Percentiles rank a stretch among this genome's conserved stretches.
These are phyloP conservation scores for Antedon mediterranea DNA, from an alignment of 53 echinoderm and acorn worm genomes.

Conservation along the genomic window DNA sequence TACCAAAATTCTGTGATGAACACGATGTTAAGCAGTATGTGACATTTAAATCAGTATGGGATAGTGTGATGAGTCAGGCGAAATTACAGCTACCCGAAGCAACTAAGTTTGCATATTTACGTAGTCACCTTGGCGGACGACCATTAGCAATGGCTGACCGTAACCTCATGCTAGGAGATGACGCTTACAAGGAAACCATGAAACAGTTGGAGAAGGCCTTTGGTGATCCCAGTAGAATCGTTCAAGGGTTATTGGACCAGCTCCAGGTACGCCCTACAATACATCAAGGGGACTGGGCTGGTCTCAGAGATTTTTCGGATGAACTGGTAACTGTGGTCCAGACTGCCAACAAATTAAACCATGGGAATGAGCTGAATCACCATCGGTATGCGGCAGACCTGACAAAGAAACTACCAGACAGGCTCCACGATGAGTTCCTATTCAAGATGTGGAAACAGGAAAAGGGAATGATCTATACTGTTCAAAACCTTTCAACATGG, in stretches of 20 bases:
- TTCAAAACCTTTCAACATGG: background rate
- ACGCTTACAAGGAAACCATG: conserved; percentile 2
- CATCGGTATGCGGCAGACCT: conserved; percentile 11
- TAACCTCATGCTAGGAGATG: conserved; percentile 16
- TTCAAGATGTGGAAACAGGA: conserved; percentile 12
- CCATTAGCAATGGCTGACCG: too few relatives aligned
- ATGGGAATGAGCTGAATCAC: conserved; percentile 10
- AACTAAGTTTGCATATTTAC: conserved; percentile 15
- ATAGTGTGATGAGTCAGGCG: conserved; percentile 14
- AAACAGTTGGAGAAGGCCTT: conserved; percentile 17
- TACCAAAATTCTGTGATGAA: conserved; percentile 15
- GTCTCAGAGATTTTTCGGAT: conserved; percentile 6
- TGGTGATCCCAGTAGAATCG: conserved; percentile 6
- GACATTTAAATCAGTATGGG: conserved; percentile 13
- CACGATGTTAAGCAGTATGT: conserved; percentile 14
- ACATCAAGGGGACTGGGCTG: conserved; percentile 6
- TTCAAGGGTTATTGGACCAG: conserved; percentile 11
- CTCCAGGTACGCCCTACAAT: background rate
- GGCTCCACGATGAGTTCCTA: conserved; percentile 6
- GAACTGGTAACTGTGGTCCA: conserved; percentile 15
- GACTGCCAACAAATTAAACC: background rate
- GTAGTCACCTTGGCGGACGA: too few relatives aligned
- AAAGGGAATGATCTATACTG: conserved; percentile 11
- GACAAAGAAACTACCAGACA: conserved; percentile 8
- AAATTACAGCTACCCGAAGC: conserved; percentile 11